These are phyloP conservation scores for Smutsia temminckii DNA, from an alignment of 2,797 vertebrate species.

Conservation along the genomic window DNA sequence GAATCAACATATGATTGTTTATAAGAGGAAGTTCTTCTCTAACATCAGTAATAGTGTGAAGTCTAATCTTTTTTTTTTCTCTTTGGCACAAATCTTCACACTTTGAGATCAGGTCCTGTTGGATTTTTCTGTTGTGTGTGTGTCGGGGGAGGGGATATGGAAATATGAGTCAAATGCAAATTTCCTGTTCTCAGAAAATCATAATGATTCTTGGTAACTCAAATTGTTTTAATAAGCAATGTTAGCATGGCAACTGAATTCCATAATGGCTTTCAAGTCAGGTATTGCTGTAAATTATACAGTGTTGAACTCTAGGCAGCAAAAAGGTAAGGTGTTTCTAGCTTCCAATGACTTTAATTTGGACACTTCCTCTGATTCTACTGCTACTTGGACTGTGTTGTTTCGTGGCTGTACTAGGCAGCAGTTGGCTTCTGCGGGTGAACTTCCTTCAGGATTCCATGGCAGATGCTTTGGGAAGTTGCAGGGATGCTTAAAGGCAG, in stretches of 20 bases:
- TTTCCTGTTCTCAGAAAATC: constrained; percentile 54
- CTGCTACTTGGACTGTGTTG: background rate
- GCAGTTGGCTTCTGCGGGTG: background rate
- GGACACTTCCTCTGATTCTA: background rate
- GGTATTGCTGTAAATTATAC: constrained; percentile 8
- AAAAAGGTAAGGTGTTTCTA: background rate
- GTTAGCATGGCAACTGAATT: constrained; percentile 1
- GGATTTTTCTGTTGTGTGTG: background rate
- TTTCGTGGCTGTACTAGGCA: background rate
- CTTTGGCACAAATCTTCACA: background rate
- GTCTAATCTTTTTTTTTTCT: background rate
- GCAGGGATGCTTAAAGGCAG: background rate
- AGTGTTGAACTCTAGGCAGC: background rate
- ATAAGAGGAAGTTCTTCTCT: constrained; percentile 20
- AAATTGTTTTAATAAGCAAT: constrained; percentile 58
- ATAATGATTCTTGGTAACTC: constrained; percentile 48
- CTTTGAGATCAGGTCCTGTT: background rate
- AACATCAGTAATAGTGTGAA: background rate
- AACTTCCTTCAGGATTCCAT: background rate
- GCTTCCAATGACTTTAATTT: background rate
- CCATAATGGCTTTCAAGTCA: constrained; percentile 25
- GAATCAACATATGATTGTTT: background rate
- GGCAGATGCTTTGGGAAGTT: background rate
- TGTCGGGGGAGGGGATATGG: background rate
- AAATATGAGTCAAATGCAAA: constrained; percentile 37